Percentiles rank a stretch among this genome's conserved stretches.
phyloP scores from a whole-genome alignment of 2,113 vertebrate genomes.

The Anseranas semipalmata region DNA sequence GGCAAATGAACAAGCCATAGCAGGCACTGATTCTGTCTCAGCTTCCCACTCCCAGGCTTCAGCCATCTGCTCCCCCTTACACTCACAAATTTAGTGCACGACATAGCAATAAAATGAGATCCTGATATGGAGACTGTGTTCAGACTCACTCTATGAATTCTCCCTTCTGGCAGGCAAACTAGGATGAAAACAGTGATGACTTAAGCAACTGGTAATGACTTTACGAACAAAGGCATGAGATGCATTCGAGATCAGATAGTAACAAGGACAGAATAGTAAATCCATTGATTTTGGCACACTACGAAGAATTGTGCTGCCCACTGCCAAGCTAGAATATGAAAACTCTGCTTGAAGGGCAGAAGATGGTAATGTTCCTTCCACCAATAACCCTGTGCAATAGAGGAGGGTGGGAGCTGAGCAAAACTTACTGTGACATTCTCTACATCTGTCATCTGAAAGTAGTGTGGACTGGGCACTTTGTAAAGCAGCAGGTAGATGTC shows the following conservation, averaged over 20 bases:
- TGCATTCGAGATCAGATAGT: background rate
- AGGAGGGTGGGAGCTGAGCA: background rate
- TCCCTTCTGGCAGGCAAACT: constrained; percentile 4
- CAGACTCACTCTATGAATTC: background rate
- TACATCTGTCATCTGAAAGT: background rate
- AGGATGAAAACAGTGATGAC: constrained; percentile 19
- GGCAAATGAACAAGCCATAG: constrained; percentile 53
- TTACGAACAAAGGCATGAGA: background rate
- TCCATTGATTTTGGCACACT: background rate
- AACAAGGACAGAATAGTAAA: background rate
- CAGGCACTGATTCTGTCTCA: constrained; percentile 31
- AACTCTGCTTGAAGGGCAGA: background rate
- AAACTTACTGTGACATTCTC: background rate
- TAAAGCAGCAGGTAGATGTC: constrained; percentile 2
- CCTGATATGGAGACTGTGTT: constrained; percentile 14
- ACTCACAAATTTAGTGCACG: background rate
- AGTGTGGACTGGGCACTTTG: background rate
- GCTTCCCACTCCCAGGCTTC: constrained; percentile 45
- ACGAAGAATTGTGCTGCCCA: background rate
- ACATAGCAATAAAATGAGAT: constrained; percentile 6
- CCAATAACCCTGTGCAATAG: background rate
- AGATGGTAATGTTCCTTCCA: background rate
- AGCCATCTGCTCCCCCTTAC: constrained; percentile 47
- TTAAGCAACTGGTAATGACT: background rate
- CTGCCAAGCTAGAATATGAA: background rate